Evolutionary conservation across 2,113 vertebrate species (phyloP), one percentile per base, ranked within the genome.

Genomic region (Amazona guildingii): DNA sequence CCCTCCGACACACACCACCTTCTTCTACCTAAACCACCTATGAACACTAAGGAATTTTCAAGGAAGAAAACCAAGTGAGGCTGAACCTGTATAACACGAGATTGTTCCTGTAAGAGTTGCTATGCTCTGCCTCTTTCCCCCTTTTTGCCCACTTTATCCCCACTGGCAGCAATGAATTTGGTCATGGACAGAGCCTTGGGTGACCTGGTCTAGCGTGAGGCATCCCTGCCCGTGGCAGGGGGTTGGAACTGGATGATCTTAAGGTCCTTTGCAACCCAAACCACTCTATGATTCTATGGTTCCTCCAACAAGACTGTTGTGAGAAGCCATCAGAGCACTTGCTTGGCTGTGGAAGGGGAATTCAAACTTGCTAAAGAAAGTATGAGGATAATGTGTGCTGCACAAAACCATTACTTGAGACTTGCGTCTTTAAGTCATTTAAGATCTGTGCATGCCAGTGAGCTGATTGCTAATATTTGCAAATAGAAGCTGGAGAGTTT

Each of bases 401-500:
- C 25, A 43, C 61, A 86, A 54, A 90, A 90, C 25, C 8, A 31
- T 31, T 16, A 3, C 3, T 48, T 41, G 59, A 43, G 55, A 61
- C 39, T 66, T 62, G 25, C 29, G 41, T 9, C 41, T 54, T 54
- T 2, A 28, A 3, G n/a, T 17, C 69, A 90, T 63, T 74, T 59
- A 49, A 81, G 86, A 91, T 78, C 83, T 73, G 9, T 0, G 17
- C 61, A 64, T 70, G 78, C 80, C 76, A 90, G 81, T 16, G 62
- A 35, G 54, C 75, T 70, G 61, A 44, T 57, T 44, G 70, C 59
- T 73, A 70, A 59, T 77, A 93, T 77, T 85, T 95, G 79, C 67
- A 91, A 85, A 91, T 2, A 94, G 75, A 93, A 83, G 75, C 72
- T 93, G 78, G 79, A 94, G 84, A 67, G 79, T 51, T 88, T 93